A percentile compares a stretch with the other conserved stretches of the same genome.
These are phyloP conservation scores for Nannoperca australis DNA, from an alignment of 2,797 vertebrate genomes.

Conservation along the genomic window DNA sequence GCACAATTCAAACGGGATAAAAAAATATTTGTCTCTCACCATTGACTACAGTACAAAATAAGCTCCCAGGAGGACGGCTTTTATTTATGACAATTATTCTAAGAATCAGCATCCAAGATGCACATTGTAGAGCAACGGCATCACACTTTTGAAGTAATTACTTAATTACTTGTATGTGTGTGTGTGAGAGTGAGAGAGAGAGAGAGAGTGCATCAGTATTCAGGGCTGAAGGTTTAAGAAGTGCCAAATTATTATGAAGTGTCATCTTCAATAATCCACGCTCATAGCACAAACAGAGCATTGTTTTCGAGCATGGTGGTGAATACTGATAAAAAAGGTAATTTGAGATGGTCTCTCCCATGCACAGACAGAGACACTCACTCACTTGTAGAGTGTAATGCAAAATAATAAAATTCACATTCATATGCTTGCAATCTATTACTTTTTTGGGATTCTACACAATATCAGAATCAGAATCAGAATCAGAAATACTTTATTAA, in stretches of 20 bases:
- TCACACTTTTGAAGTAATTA: background rate
- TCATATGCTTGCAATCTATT: background rate
- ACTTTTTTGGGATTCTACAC: background rate
- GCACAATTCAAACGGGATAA: no score
- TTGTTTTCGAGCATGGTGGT: constrained; percentile 13
- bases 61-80: no score
- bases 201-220: constrained; percentile 22
- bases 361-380: background rate
- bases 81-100: background rate
- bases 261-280: constrained; percentile 36
- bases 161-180: background rate
- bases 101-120: background rate
- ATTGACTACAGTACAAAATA: no score
- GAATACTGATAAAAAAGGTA: constrained; percentile 38
- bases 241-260: constrained; percentile 37
- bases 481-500: no score
- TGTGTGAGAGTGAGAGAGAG: constrained; percentile 6
- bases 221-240: constrained; percentile 16
- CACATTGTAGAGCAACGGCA: background rate
- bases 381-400: background rate
- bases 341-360: constrained; percentile 8
- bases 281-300: background rate
- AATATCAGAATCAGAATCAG: no score
- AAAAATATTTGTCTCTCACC: no score
- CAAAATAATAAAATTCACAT: background rate